Base-by-base conservation (phyloP, 2,113 vertebrate species). In the Odocoileus hemionus region DNA sequence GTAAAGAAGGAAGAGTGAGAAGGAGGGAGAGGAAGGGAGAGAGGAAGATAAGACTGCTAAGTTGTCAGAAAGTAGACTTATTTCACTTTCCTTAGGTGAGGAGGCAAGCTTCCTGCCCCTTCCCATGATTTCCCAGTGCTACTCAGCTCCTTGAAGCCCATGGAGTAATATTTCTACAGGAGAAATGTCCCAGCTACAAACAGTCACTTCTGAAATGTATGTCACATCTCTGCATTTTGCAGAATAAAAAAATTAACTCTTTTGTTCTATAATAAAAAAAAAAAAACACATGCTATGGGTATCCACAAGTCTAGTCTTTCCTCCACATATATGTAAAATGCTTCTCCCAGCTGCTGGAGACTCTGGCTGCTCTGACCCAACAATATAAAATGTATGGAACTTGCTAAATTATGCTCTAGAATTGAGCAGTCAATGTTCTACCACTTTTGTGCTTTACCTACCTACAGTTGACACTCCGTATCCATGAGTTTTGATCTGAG, bases 221-320 rank as follows among this genome's bases (percentile, higher is more conserved):
- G n/a, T 70, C 67, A 39, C 21, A 58, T 85, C 47, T 87, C 50
- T 14, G 45, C 47, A 96, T 33, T 94, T 87, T 57, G 4, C 21
- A 87, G 39, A 80, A 94, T 10, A 76, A 89, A 96, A 85, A 86
- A 96, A 76, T 36, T 58, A 74, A 55, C 13, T 45, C 8, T 45
- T 79, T 64, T 74, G 8, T 89, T 84, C 85, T 67, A n/a, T 10
- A 64, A 30, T 15, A 70, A 36, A 82, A 74, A 67, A 67, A 88
- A 12, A 16, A 67, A 91, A 12, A 16, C 5, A 83, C 13, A 83
- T 17, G 8, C 26, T 80, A 5, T 85, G 15, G 15, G 19, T 93
- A 4, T 55, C 17, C 14, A 70, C 11, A 76, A 86, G 50, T 61
- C n/a, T 45, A 36, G 55, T 52, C 61, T 94, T 86, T 11, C 76